phyloP scores from a whole-genome alignment of 2,113 vertebrate species.

The Alligator sinensis region DNA sequence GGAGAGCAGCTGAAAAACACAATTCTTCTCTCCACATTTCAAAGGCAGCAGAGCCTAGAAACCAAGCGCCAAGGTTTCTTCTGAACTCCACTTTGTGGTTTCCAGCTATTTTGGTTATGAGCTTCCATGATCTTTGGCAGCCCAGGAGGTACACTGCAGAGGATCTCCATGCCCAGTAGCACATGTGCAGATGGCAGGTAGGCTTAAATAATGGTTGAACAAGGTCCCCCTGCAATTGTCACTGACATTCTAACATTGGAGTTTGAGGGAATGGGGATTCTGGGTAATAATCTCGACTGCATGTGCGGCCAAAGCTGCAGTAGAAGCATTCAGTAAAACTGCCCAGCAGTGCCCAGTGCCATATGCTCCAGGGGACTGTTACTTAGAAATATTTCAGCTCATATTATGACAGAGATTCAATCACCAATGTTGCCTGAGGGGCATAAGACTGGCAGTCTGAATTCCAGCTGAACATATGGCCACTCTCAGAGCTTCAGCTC shows the following conservation, averaged over 20 bases:
- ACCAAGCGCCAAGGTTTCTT: no score
- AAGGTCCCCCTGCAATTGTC: background rate
- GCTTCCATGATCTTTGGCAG: background rate
- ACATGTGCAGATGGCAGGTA: background rate
- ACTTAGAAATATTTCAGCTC: background rate
- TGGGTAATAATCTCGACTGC: no score
- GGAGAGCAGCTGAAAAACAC: no score
- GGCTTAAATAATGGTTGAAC: background rate
- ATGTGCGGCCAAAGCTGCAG: no score
- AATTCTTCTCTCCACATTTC: no score
- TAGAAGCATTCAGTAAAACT: no score
- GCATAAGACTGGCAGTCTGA: background rate
- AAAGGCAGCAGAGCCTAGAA: no score
- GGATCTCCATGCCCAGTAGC: background rate
- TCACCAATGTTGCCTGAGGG: background rate
- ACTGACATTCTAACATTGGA: background rate
- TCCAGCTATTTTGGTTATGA: background rate
- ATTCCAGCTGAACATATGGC: background rate
- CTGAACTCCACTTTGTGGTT: background rate
- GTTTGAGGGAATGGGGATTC: no score
- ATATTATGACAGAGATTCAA: background rate
- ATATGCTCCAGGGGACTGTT: no score
- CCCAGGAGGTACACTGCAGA: background rate
- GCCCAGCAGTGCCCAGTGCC: no score
- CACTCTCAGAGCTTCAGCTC: background rate